Evolutionary conservation across 2,888 invertebrate genomes (phyloP).

Genomic region (Lissonota sp.): DNA sequence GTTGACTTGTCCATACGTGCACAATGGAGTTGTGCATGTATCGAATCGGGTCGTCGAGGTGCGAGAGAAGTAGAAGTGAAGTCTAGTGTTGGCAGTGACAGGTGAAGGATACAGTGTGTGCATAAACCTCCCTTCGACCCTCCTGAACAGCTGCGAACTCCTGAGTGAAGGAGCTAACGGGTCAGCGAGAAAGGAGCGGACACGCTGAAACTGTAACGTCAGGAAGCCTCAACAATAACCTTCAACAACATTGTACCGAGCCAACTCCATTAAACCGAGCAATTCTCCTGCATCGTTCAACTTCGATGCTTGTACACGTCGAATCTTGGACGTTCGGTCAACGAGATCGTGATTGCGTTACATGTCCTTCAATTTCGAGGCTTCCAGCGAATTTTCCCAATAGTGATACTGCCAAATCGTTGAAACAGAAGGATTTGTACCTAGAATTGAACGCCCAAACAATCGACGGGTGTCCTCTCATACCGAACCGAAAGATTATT

Average conservation of each 20-base stretch:
- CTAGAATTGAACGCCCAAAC: neutral
- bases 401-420: slow-evolving; percentile 22
- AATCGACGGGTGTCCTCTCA: neutral
- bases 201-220: slow-evolving; percentile 49
- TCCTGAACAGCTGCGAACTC: neutral
- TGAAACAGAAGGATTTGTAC: neutral
- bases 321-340: no score
- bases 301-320: neutral
- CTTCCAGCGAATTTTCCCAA: slow-evolving; percentile 38
- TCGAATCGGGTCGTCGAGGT: neutral
- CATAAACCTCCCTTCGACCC: neutral
- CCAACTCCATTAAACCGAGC: slow-evolving; percentile 52
- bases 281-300: slow-evolving; percentile 31
- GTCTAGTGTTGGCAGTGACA: slow-evolving; percentile 5
- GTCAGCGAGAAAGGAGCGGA: slow-evolving; percentile 27
- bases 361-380: neutral
- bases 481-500: slow-evolving; percentile 37
- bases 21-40: slow-evolving; percentile 48
- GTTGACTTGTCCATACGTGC: slow-evolving; percentile 41
- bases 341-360: slow-evolving; percentile 38
- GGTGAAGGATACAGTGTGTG: neutral
- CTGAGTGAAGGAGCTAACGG: slow-evolving; percentile 11
- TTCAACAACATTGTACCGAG: slow-evolving; percentile 32
- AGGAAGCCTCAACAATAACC: slow-evolving; percentile 41
- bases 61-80: slow-evolving; percentile 3